These are phyloP conservation scores for Nyctalus aviator DNA, from an alignment of 2,797 vertebrate species.

Conservation along the genomic window DNA sequence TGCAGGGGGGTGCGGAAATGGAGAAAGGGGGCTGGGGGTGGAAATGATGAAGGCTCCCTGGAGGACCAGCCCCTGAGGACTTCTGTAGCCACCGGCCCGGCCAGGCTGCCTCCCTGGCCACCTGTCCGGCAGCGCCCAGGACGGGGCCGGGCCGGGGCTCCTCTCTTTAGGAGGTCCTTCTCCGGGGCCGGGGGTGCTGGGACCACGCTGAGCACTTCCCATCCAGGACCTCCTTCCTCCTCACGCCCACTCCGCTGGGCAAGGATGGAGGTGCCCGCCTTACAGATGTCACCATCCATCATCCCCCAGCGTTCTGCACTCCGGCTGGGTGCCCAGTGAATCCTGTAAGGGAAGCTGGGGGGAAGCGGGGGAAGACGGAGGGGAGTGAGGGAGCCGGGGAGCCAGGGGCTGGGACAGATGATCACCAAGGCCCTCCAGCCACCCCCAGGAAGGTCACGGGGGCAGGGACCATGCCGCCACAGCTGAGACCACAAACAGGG, in stretches of 20 bases:
- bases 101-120: background rate
- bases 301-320: background rate
- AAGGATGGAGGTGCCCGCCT: background rate
- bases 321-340: background rate
- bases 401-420: background rate
- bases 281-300: background rate
- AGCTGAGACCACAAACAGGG: background rate
- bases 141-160: accelerated
- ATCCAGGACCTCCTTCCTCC: background rate
- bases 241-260: background rate
- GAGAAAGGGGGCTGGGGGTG: too few species aligned
- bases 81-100: accelerated
- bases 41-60: too few species aligned
- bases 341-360: background rate
- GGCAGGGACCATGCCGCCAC: background rate
- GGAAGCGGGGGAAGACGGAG: background rate
- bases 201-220: background rate
- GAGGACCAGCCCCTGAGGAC: background rate
- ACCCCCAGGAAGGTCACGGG: background rate
- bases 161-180: background rate
- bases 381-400: background rate
- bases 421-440: background rate
- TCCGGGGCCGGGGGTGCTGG: background rate
- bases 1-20: too few species aligned
- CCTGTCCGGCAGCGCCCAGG: background rate